Evolutionary conservation across 37 sponge, comb jelly and placozoan genomes (phyloP), one percentile per base, ranked within the genome.

Genomic region (Spongilla lacustris): DNA sequence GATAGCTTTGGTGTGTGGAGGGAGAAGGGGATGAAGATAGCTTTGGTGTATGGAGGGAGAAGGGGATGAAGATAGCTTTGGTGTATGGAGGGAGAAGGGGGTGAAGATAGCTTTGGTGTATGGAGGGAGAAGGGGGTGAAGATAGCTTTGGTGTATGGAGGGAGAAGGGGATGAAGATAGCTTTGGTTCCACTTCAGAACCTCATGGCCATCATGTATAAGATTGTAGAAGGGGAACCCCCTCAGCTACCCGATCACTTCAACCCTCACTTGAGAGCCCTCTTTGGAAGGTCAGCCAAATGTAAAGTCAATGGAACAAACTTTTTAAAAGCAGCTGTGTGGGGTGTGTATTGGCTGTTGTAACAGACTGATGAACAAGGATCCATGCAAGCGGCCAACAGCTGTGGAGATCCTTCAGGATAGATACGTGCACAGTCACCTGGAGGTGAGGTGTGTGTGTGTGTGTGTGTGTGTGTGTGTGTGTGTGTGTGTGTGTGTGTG

Each of bases 351-450:
- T 74, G 33, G 35, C 46, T 71, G 66, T 34, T 83, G 8, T 75
- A 26, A 37, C 69, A 98, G 95, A 85, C 91, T 98, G 94, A 25
- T 98, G 73, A 80, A 89, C 58, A 96, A 96, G 68, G 95, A 96
- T 25, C 99, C 99, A 21, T 37, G 73, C 29, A 77, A 74, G 25
- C 76, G 99, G 69, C 97, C 97, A 0, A 72, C 92, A n/a, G 95
- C 97, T 17, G 81, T 75, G 26, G 97, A 96, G 67, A 79, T 98
- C n/a, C 84, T 98, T 0, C 80, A 84, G 50, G 91, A 95, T 4
- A 85, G 85, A 11, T 94, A 90, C 78, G 79, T 98, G 24, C 87
- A 90, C 31, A 73, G 78, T 12, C 92, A 96, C 73, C 76, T 95
- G 78, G 74, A 92, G 89, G 96, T 95, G 68, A n/a, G 23, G 83